A percentile compares a stretch with the other conserved stretches of the same genome.
Conservation (phyloP, 1,140 invertebrate genomes). For the Brachionus rotundiformis region DNA sequence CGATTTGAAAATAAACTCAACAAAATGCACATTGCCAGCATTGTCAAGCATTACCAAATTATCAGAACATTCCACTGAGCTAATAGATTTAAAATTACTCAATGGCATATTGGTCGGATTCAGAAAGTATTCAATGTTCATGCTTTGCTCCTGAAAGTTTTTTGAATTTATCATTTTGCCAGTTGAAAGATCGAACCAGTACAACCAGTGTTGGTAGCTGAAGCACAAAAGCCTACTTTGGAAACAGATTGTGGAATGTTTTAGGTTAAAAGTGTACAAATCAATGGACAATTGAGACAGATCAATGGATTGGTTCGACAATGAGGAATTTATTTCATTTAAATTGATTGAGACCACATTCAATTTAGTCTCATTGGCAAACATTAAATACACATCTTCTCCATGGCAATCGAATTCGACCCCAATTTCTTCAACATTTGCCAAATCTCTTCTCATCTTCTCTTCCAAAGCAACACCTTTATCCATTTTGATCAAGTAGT, state of each 20-base stretch:
- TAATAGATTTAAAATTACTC: not conserved
- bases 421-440: not conserved
- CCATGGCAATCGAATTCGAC: not conserved
- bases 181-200: not conserved
- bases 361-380: not conserved
- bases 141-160: not conserved
- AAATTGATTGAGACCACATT: not conserved
- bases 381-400: not conserved
- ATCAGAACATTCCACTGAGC: not conserved
- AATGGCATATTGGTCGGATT: slow-evolving; percentile 14
- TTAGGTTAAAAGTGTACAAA: not conserved
- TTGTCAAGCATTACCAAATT: not conserved
- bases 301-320: not conserved
- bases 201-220: not conserved
- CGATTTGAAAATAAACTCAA: not conserved
- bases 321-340: not conserved
- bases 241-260: not conserved
- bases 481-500: not conserved
- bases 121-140: slow-evolving; percentile 8
- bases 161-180: not conserved
- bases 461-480: not conserved
- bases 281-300: not conserved
- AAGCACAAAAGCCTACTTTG: not conserved
- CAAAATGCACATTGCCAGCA: not conserved
- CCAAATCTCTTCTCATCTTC: not conserved